Base-by-base conservation (phyloP, 2,113 vertebrate genomes). In the Macquaria ambigua region DNA sequence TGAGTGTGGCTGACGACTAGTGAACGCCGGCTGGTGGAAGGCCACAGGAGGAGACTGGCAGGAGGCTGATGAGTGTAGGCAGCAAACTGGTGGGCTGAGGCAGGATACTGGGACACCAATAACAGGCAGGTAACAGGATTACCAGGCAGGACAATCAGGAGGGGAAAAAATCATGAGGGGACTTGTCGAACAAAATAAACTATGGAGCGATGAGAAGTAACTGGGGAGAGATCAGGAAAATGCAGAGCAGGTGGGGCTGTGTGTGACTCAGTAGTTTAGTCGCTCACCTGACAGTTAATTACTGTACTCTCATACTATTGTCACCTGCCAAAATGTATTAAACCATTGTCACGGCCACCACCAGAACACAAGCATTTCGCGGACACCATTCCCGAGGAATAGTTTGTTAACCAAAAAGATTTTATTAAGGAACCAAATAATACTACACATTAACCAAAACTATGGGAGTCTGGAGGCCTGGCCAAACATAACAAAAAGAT, bases 91-190 rank as follows among this genome's bases (percentile, higher is more conserved):
- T 46, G 39, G 52, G 34, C 37, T 52, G 48, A 53, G 61, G 31
- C 48, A 34, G 50, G 64, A 72, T 31, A 25, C 67, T 53, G 68
- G 68, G 61, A 52, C 52, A 52, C 21, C 41, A 28, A 66, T n/a
- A 63, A 77, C 64, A 84, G 39, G 48, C 67, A 64, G 52, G 31
- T 84, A 74, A 78, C 39, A 31, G 39, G 68, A 84, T 78, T 59
- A 82, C 28, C 52, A 41, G 55, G 52, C 28, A 58, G 46, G 48
- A 68, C 21, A 77, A 71, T 71, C 25, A 66, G 21, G 6, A 31
- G 34, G 16, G 37, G 28, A 66, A 61, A 46, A 41, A 31, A 31
- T 31, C 28, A 52, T 2, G 18, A 37, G 28, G 48, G 12, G 68
- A 74, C 28, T n/a, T 67, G 25, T 53, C 16, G 64, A 31, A 76